A percentile compares a stretch with the other conserved stretches of the same genome.
Conservation (phyloP, 2,888 invertebrate genomes). For the Acrobasis suavella region DNA sequence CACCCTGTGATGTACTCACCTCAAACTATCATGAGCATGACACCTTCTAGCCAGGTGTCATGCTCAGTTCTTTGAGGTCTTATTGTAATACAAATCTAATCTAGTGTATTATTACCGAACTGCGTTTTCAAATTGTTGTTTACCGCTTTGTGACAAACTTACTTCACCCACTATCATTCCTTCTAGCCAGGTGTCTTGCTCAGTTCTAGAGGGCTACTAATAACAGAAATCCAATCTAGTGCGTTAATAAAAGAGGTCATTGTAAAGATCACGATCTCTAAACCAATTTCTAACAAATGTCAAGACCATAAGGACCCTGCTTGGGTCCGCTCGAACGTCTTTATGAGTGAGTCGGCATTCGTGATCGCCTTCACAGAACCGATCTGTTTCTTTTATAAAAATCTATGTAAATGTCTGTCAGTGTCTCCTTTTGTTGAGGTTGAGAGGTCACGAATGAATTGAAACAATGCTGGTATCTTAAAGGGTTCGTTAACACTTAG, state of each 20-base stretch:
- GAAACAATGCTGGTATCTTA: neutral
- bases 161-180: too few relatives aligned
- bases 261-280: constrained; percentile 44
- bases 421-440: constrained; percentile 4
- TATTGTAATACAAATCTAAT: too few relatives aligned
- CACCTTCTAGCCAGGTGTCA: too few relatives aligned
- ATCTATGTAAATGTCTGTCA: constrained; percentile 16
- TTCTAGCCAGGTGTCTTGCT: too few relatives aligned
- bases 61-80: too few relatives aligned
- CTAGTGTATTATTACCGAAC: too few relatives aligned
- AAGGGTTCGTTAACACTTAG: constrained; percentile 4
- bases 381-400: constrained; percentile 28
- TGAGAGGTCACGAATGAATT: constrained; percentile 7
- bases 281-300: constrained; percentile 56
- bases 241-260: neutral
- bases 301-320: constrained; percentile 49
- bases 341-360: constrained; percentile 34
- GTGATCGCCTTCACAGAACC: constrained; percentile 32
- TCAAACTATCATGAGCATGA: too few relatives aligned
- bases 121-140: too few relatives aligned
- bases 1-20: too few relatives aligned
- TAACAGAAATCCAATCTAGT: neutral
- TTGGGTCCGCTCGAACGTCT: constrained; percentile 35
- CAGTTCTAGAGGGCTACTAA: too few relatives aligned
- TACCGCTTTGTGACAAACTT: too few relatives aligned